Conservation (phyloP, 1,140 invertebrate genomes). For the Trinorchestia longiramus region DNA sequence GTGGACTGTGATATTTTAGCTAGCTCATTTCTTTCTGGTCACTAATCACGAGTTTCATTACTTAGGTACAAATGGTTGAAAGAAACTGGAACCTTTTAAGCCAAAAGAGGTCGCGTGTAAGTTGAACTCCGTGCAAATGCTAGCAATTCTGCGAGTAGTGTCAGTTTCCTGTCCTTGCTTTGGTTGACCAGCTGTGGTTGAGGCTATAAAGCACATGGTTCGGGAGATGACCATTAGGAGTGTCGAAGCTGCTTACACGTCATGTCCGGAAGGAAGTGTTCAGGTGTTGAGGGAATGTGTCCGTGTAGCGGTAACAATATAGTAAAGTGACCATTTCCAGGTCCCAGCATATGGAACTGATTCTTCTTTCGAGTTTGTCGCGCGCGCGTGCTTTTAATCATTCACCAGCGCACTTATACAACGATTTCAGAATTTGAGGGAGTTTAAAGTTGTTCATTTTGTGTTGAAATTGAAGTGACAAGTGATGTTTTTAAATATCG, state of each 20-base stretch:
- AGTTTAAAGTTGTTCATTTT: neutral
- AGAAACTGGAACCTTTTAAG: neutral
- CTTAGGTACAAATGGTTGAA: neutral
- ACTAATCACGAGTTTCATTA: neutral
- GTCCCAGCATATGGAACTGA: neutral
- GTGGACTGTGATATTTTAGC: neutral
- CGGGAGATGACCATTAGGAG: neutral
- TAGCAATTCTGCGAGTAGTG: neutral
- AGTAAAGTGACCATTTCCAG: neutral
- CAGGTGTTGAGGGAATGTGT: neutral
- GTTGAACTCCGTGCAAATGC: neutral
- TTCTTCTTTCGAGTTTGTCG: neutral
- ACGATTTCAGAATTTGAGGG: neutral
- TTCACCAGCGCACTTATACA: neutral
- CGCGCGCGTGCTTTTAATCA: neutral
- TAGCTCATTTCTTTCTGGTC: neutral
- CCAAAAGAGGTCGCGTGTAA: neutral
- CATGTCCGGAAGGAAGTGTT: constrained; percentile 6
- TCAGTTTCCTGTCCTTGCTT: neutral
- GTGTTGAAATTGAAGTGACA: neutral
- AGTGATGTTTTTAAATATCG: neutral
- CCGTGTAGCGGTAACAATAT: neutral
- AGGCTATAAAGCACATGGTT: neutral
- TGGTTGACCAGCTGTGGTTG: neutral
- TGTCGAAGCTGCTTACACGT: neutral